A percentile compares a stretch with the other conserved stretches of the same genome.
phyloP scores from a whole-genome alignment of 2,113 vertebrate genomes.

The Microcebus murinus region DNA sequence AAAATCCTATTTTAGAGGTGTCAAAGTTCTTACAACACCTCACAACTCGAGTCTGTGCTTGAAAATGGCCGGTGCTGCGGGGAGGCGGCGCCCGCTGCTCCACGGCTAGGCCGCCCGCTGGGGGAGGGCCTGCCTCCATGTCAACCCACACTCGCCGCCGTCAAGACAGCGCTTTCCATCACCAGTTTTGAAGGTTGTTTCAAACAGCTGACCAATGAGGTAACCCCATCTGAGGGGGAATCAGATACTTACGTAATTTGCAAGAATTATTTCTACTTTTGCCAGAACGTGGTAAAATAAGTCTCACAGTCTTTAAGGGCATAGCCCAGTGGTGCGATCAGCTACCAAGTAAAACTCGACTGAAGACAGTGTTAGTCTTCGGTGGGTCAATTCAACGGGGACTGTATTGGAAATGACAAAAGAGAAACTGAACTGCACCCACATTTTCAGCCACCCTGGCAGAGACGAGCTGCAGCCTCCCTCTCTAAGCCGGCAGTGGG shows the following conservation, averaged over 20 bases:
- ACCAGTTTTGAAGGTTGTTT: conserved; percentile 62
- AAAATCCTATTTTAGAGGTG: conserved; percentile 55
- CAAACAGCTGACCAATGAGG: conserved; percentile 64
- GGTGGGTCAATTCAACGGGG: background rate
- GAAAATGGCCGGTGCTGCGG: background rate
- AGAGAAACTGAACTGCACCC: background rate
- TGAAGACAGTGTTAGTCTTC: background rate
- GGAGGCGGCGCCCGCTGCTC: background rate
- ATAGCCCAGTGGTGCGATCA: background rate
- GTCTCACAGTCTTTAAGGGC: background rate
- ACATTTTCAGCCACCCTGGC: background rate
- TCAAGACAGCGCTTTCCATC: conserved; percentile 17
- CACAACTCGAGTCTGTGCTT: background rate
- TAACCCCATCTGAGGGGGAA: conserved; percentile 17
- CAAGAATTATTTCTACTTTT: conserved; percentile 58
- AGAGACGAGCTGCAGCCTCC: background rate
- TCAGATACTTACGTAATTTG: conserved; percentile 22
- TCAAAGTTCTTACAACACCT: background rate
- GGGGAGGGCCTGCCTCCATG: too few species aligned
- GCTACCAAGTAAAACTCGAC: background rate
- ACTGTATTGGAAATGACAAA: background rate
- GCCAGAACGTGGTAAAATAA: conserved; percentile 37
- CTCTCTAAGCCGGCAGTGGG: background rate
- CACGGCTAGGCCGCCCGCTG: fast-evolving
- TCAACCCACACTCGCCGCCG: too few species aligned